Evolutionary conservation across 37 sponge, comb jelly and placozoan genomes (phyloP).

Genomic region (Petrosia ficiformis): DNA sequence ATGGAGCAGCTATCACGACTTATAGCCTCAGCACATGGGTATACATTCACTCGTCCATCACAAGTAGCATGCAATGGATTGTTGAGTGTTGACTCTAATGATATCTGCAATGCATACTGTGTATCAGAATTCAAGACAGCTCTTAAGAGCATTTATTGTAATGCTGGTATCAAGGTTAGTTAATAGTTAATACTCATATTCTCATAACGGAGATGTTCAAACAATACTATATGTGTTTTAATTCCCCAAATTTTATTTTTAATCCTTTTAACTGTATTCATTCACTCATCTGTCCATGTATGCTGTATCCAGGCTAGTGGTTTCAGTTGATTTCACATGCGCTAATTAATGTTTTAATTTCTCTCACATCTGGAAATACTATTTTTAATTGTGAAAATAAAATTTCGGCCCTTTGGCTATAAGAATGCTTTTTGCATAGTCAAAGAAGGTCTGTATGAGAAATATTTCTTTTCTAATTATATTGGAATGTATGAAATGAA

Average conservation of each 20-base stretch:
- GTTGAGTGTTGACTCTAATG: neutral
- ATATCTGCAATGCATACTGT: neutral
- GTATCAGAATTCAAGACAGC: constrained; percentile 27
- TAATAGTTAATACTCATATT: neutral
- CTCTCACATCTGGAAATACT: too few species aligned
- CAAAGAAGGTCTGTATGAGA: too few species aligned
- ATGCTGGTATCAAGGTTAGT: constrained; percentile 60
- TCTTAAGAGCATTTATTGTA: constrained; percentile 38
- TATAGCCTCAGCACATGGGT: constrained; percentile 29
- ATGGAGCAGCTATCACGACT: constrained; percentile 26
- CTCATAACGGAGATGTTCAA: too few species aligned
- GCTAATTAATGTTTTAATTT: too few species aligned
- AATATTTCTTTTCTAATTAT: neutral
- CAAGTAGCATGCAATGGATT: neutral
- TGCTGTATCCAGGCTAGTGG: too few species aligned
- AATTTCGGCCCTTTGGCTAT: too few species aligned
- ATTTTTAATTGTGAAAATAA: neutral
- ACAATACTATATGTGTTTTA: too few species aligned
- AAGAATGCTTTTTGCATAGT: too few species aligned
- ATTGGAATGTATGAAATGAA: neutral
- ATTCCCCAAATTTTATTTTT: too few species aligned
- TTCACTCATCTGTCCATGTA: constrained; percentile 14
- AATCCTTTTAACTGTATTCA: too few species aligned
- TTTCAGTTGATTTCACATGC: too few species aligned
- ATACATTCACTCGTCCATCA: constrained; percentile 35